Evolutionary conservation across 2,797 vertebrate genomes (phyloP).

Genomic region (Sternotherus odoratus): DNA sequence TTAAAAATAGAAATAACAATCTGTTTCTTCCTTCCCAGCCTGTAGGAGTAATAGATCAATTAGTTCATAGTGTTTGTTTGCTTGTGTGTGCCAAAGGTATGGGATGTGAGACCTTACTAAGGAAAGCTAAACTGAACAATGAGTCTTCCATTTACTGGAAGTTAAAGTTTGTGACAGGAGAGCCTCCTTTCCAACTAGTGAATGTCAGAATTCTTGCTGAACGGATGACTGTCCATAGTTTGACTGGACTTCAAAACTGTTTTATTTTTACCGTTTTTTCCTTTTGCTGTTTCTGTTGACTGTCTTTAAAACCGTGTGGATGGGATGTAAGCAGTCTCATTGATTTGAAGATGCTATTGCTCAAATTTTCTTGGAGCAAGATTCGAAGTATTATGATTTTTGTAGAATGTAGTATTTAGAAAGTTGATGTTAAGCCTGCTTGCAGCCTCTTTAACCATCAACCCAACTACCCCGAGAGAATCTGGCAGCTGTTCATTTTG

Average conservation of each 20-base stretch:
- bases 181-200: background rate
- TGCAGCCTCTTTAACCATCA: background rate
- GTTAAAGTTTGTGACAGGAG: background rate
- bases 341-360: slow-evolving; percentile 27
- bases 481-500: slow-evolving; percentile 17
- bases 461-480: background rate
- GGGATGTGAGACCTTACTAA: background rate
- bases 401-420: background rate
- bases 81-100: background rate
- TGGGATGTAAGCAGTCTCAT: background rate
- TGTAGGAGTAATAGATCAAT: background rate
- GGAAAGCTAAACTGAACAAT: background rate
- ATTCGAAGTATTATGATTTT: background rate
- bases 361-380: background rate
- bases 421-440: background rate
- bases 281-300: background rate
- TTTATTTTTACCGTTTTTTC: background rate
- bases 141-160: background rate
- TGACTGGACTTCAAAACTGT: background rate
- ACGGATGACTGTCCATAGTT: too few relatives aligned
- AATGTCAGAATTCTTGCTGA: background rate
- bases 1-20: background rate
- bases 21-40: background rate
- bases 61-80: background rate
- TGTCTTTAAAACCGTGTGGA: slow-evolving; percentile 24